Base-by-base conservation (phyloP, 2,888 invertebrate genomes). In the Margaritifera margaritifera region DNA sequence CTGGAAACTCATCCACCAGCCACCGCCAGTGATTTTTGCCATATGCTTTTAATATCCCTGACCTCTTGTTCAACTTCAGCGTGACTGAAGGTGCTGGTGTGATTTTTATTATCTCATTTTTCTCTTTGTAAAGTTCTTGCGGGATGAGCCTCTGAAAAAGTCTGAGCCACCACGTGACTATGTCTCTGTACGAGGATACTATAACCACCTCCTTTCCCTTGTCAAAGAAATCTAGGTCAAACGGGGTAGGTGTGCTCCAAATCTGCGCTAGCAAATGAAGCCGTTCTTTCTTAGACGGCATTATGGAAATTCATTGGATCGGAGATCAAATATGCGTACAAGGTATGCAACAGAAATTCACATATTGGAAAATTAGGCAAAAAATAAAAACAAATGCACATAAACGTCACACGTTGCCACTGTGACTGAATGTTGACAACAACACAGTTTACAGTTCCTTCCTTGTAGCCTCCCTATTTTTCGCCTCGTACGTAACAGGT, bases 11-110 rank as follows among this genome's bases (percentile, higher is more conserved):
- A 60, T 85, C 83, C 11, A 85, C 80, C 73, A 87, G 80, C 87
- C 87, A 87, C 1, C 77, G 75, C 83, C 86, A 82, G 73, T 86
- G 86, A 62, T 84, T 79, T 61, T 84, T 84, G 8, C 87, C 87
- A 19, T 78, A 74, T 3, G 86, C 78, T 64, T 81, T 82, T 82
- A 86, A 75, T 1, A 84, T 79, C 6, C 82, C 79, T 4, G 81
- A 82, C 20, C 80, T 72, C 66, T 84, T 85, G 70, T 86, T 86
- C 18, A 87, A 72, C 64, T 85, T 86, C 20, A 87, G 66, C 5
- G 81, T 80, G 50, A 87, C 86, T 11, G 80, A 82, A 8, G 77
- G 68, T 8, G 78, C 81, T 0, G 84, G 84, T 58, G 81, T 82
- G 18, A 85, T 71, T 66, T 87, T 87, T 54, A 84, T 81, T 18